Evolutionary conservation across 2,888 invertebrate genomes (phyloP).

Genomic region (Brachylomia viminalis): DNA sequence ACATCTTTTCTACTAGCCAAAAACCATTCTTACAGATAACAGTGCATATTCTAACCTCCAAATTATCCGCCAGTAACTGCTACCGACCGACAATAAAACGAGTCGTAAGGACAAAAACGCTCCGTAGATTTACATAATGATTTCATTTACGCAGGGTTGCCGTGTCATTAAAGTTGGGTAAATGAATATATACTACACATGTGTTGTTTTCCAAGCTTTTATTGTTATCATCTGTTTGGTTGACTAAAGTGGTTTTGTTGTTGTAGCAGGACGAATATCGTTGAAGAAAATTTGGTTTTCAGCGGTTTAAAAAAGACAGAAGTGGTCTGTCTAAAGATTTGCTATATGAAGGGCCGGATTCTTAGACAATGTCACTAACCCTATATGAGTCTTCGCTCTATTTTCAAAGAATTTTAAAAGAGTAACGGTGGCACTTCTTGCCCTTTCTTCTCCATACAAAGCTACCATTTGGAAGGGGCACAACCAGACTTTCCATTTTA

Average conservation of each 20-base stretch:
- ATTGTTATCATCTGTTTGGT: constrained; percentile 8
- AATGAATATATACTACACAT: constrained; percentile 31
- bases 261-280: not conserved
- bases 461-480: too few relatives aligned
- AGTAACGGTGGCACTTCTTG: too few relatives aligned
- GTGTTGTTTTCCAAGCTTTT: constrained; percentile 27
- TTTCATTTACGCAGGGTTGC: constrained; percentile 56
- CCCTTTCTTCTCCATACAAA: too few relatives aligned
- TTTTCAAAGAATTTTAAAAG: too few relatives aligned
- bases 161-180: constrained; percentile 45
- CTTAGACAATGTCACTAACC: too few relatives aligned
- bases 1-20: not conserved
- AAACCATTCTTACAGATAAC: not conserved
- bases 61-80: constrained; percentile 49
- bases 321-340: not conserved
- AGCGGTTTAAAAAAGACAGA: not conserved
- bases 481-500: too few relatives aligned
- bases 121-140: constrained; percentile 65
- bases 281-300: not conserved
- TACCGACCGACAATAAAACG: constrained; percentile 42
- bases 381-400: too few relatives aligned
- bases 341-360: not conserved
- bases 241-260: not conserved
- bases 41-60: constrained; percentile 21
- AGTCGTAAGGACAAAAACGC: constrained; percentile 42